These are phyloP conservation scores for Chondrosia reniformis DNA, from an alignment of 37 sponge, comb jelly and placozoan species.

Conservation along the genomic window DNA sequence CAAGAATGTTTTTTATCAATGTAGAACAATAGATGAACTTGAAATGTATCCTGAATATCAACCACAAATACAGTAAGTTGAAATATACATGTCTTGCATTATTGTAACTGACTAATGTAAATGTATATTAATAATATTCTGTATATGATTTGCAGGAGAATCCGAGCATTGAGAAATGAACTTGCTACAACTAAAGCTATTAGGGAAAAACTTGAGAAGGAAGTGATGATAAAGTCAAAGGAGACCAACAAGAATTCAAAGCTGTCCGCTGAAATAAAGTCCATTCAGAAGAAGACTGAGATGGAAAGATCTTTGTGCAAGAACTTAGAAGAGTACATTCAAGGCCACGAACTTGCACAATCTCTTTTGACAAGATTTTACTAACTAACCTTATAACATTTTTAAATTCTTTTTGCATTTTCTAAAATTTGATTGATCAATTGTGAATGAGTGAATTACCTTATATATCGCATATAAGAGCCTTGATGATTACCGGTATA, in stretches of 20 bases:
- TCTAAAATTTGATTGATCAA: too few species aligned
- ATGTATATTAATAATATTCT: not conserved
- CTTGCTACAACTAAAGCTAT: conserved; percentile 1
- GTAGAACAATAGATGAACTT: conserved; percentile 42
- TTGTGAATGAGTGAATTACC: too few species aligned
- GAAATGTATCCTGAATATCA: conserved; percentile 18
- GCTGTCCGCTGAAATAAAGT: not conserved
- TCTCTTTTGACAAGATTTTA: not conserved
- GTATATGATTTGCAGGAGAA: not conserved
- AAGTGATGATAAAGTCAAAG: not conserved
- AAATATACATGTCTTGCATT: too few species aligned
- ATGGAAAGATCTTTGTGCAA: not conserved
- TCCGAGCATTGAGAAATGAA: conserved; percentile 25
- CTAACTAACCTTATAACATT: too few species aligned
- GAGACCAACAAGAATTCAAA: not conserved
- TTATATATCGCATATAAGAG: too few species aligned
- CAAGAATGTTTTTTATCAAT: not conserved
- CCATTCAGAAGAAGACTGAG: not conserved
- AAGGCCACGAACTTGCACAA: conserved; percentile 9
- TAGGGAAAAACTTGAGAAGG: conserved; percentile 4
- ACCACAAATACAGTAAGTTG: conserved; percentile 31
- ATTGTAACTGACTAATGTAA: not conserved
- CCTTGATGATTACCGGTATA: too few species aligned
- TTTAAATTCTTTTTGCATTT: too few species aligned
- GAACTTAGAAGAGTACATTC: conserved; percentile 10